phyloP scores from a whole-genome alignment of 2,888 invertebrate genomes.

The Melipona beecheii region DNA sequence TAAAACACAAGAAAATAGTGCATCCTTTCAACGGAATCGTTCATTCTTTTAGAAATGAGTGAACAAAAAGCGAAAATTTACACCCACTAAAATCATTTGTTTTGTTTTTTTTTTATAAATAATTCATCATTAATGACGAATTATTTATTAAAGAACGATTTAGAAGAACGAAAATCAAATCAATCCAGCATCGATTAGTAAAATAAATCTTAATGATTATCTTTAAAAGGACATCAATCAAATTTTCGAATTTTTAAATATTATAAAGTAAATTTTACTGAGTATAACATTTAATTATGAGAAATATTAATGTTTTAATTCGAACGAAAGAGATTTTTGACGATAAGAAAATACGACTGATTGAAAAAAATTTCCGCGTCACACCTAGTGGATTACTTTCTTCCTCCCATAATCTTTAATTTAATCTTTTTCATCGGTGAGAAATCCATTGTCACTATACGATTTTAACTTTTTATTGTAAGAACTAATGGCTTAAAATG shows the following conservation, averaged over 20 bases:
- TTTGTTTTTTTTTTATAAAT: no score
- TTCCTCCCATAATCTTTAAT: constrained; percentile 13
- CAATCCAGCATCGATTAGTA: no score
- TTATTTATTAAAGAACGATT: no score
- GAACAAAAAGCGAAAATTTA: neutral
- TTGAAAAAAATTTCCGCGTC: neutral
- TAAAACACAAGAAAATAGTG: neutral
- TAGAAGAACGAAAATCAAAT: neutral
- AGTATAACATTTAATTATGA: no score
- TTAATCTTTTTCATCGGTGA: constrained; percentile 11
- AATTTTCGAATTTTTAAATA: no score
- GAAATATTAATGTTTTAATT: no score
- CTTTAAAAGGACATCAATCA: neutral
- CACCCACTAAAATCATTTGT: no score
- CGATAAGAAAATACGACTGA: neutral
- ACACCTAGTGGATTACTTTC: neutral
- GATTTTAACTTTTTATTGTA: neutral
- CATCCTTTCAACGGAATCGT: neutral
- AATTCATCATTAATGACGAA: neutral
- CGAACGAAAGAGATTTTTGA: no score
- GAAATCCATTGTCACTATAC: neutral
- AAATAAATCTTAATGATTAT: neutral
- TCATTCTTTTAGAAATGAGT: neutral
- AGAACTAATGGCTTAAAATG: neutral
- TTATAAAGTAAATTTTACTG: no score